These are phyloP conservation scores for Homalodisca vitripennis DNA, from an alignment of 1,140 invertebrate species.

Conservation along the genomic window DNA sequence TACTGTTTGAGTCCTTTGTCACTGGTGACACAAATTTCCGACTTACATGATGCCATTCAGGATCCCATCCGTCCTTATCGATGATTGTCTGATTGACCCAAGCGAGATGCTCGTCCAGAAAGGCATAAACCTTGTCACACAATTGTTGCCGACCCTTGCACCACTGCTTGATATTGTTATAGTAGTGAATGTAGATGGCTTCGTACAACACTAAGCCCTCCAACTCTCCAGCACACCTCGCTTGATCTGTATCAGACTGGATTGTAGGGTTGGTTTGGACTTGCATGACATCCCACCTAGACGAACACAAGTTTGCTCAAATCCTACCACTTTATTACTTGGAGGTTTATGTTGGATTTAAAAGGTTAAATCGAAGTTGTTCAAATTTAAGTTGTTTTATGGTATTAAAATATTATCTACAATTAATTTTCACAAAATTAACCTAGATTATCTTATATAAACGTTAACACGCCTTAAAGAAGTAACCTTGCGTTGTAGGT, in stretches of 20 bases:
- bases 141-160: background rate
- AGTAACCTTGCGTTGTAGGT: no score
- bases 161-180: background rate
- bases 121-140: background rate
- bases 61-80: background rate
- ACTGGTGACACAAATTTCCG: no score
- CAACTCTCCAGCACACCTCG: background rate
- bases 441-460: no score
- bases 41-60: conserved; percentile 3
- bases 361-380: no score
- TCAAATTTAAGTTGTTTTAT: no score
- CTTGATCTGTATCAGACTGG: background rate
- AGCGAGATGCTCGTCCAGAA: background rate
- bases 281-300: background rate
- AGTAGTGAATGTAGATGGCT: background rate
- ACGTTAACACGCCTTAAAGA: no score
- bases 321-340: no score
- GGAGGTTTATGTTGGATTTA: no score
- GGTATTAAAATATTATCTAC: no score
- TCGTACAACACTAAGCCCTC: background rate
- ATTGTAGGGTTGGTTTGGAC: background rate
- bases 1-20: no score
- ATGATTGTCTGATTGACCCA: background rate
- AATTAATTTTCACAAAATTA: no score
- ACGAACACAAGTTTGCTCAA: background rate